Evolutionary conservation across 2,888 invertebrate genomes (phyloP), one percentile per base, ranked within the genome.

Genomic region (Bibio marci): DNA sequence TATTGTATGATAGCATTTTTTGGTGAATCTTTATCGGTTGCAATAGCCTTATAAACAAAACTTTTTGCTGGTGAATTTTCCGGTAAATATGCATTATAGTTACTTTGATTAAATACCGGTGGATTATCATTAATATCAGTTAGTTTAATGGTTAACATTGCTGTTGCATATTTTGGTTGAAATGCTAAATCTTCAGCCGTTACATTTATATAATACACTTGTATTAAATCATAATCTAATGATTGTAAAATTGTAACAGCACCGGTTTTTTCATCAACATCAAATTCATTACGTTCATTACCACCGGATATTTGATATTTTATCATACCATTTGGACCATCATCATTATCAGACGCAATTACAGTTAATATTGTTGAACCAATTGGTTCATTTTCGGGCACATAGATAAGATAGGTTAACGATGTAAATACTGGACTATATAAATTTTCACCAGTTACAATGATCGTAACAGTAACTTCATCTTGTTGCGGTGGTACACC

Each of bases 111-210:
- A 53, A 94, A 95, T 12, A 68, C 64, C 0, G 94, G 94, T 10
- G 87, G 76, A 57, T 94, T 92, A 53, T 95, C 91, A 53, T 91
- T 94, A 28, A 92, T 83, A 55, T 95, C 94, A 0, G 85, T 86
- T 2, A 95, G 67, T 38, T 80, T 81, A 1, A 95, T 79, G 1
- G 82, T 85, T 7, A 92, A 64, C 49, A 80, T 79, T 0, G 86
- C 86, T 5, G 79, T 76, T 0, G 86, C 73, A 51, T 73, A 72
- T 48, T 72, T 74, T 0, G 82, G 70, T 47, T 81, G 76, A 53
- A 86, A 88, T 3, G 82, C 92, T 37, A 85, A 64, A 63, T 95
- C 94, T 44, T 70, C 71, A 0, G 88, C 92, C 0, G 86, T 83
- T 41, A 95, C 81, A 54, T 86, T 88, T 3, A 95, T 59, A 38